Evolutionary conservation across 2,113 vertebrate genomes (phyloP), one percentile per base, ranked within the genome.

Genomic region (Sylvicapra grimmia): DNA sequence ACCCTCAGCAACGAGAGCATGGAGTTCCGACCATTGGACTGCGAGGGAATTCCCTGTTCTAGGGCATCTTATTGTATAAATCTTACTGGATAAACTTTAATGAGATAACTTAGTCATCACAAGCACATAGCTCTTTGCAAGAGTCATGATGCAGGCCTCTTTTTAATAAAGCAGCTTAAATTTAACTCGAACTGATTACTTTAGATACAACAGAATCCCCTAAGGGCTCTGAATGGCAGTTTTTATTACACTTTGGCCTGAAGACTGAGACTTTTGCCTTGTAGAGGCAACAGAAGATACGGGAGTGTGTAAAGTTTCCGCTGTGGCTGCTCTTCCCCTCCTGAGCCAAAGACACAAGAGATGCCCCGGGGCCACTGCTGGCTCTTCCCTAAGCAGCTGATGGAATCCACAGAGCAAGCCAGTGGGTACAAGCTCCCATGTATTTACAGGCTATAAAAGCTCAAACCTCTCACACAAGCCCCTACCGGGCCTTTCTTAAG

Each of bases 301-400:
- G 72, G 19, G 40, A 27, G 9, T 18, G 40, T 51, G 82, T 31
- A 2, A 29, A 56, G 29, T 54, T 31, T 68, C 23, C 1, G 0
- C 25, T 4, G 47, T 15, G 47, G 59, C 47, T 82, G 33, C 23
- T 23, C 1, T 21, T 61, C 21, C 47, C 47, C 16, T 31, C 23
- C 15, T 1, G 14, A 65, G 10, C 77, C 25, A 49, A 49, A 3
- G 4, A 31, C 29, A 1, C 31, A 4, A 72, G 29, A 40, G 51
- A n/a, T 59, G 33, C 65, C 58, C 83, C 1, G 0, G 1, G 14
- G 65, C 14, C 49, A 29, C 56, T 8, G 23, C 33, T 0, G 3
- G 19, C 33, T 86, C 54, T 77, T 59, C 44, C 54, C 7, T 21
- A 4, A 36, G 31, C 36, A 12, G 33, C 61, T n/a, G 40, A 8